A percentile compares a stretch with the other conserved stretches of the same genome.
phyloP scores from a whole-genome alignment of 2,888 invertebrate genomes.

The Muscina levida region DNA sequence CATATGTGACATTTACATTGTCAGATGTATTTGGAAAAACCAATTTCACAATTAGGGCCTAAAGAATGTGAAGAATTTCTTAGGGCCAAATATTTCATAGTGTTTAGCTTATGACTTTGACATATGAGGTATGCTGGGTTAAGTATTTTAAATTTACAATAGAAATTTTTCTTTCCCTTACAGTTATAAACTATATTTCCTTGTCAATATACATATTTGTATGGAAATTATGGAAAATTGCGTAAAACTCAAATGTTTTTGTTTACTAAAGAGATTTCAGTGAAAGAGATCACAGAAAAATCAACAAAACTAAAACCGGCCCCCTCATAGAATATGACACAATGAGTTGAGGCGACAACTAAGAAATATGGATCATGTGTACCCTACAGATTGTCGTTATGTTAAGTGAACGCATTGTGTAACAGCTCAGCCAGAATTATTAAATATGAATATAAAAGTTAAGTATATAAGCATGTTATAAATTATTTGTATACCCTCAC shows the following conservation, averaged over 20 bases:
- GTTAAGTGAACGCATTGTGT: no score
- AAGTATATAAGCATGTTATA: no score
- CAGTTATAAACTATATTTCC: conserved; percentile 20
- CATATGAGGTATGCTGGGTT: background rate
- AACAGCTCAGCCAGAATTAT: no score
- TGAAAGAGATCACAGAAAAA: background rate
- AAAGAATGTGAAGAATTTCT: conserved; percentile 26
- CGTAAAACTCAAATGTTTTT: conserved; percentile 22
- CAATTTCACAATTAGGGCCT: conserved; percentile 6
- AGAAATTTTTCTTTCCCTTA: conserved; percentile 13
- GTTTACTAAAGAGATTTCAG: conserved; percentile 6
- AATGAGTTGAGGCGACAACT: conserved; percentile 38
- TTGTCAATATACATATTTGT: conserved; percentile 20
- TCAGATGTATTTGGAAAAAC: background rate
- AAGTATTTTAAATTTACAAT: conserved; percentile 11
- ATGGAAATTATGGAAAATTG: conserved; percentile 23
- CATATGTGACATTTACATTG: background rate
- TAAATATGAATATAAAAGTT: no score
- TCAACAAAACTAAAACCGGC: conserved; percentile 31
- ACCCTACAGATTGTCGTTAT: background rate
- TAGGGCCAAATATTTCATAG: background rate
- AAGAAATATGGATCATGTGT: conserved; percentile 14
- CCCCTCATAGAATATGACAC: conserved; percentile 63
- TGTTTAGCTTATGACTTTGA: background rate
- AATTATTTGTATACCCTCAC: no score